Base-by-base conservation (phyloP, 2,113 vertebrate species). In the Aptenodytes forsteri region DNA sequence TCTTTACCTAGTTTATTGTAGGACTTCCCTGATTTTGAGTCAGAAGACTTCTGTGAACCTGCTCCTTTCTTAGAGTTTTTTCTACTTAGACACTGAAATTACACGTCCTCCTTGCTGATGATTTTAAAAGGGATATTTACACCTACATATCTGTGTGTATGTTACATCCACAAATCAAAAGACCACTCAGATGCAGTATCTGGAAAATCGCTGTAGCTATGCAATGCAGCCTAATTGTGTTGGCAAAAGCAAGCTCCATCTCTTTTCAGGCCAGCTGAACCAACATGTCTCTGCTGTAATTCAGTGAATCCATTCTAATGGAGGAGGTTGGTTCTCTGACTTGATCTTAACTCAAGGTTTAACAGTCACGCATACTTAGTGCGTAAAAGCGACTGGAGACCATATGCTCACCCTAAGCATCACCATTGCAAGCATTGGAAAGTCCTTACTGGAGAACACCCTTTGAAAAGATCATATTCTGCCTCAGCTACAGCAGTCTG, bases 221-320 rank as follows among this genome's bases (percentile, higher is more conserved):
- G 27, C 54, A 69, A 11, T 19, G 44, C 9, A 78, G 36, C 8
- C 9, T 46, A 78, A 5, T 1, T 2, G 0, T 9, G 8, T 12
- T 75, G 65, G 13, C 9, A 78, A 88, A 92, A 79, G 16, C 38
- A 90, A 72, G 32, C 20, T 73, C 18, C 47, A 40, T 19, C 7
- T 81, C 26, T 70, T 84, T 65, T 34, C 59, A 85, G 75, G 47
- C 13, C 50, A 83, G 59, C 12, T 61, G 36, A 58, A 62, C 10
- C 9, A 40, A 23, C 6, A 9, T 1, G 7, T 20, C 13, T 70
- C 70, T 79, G 17, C 16, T 83, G 12, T 49, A 54, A 79, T 34
- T 52, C 34, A 80, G 10, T 76, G 30, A 50, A 34, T 52, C 17
- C 18, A 14, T 66, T 46, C 29, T 83, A 20, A 17, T 19, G 16